Evolutionary conservation across 2,113 vertebrate genomes (phyloP), one percentile per base, ranked within the genome.

Genomic region (Erinaceus europaeus): DNA sequence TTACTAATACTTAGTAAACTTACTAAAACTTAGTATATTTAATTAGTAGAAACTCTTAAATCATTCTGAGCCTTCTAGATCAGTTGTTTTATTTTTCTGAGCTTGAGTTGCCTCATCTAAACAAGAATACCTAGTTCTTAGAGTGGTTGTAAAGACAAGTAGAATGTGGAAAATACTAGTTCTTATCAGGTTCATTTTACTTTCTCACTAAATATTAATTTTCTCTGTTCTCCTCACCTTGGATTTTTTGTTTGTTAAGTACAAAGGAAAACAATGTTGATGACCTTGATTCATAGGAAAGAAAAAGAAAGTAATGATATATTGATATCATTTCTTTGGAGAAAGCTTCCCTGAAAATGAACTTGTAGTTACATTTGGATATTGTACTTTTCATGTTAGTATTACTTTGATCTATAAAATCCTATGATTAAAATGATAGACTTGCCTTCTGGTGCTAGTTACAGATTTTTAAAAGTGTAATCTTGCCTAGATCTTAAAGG

Each of bases 401-500:
- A 71, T 90, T 90, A 46, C 52, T 74, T 84, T 61, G 88, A n/a
- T 50, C 42, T n/a, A 89, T 13, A 20, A 15, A 71, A 52, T 36
- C 17, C 23, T 55, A 21, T 64, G 74, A 55, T 71, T 92, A 62
- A 72, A 71, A 48, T 38, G 88, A 80, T 61, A 65, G 21, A 1
- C 29, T 38, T 40, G 57, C 29, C 52, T 74, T 72, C 52, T 84
- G 10, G 42, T 81, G 18, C 40, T 73, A 53, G 68, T 40, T 69
- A 55, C 77, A 81, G 36, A 40, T 77, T 84, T 92, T 82, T 81
- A n/a, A 48, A 80, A 50, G 18, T 10, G 0, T 69, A 4, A 27
- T 46, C 90, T 85, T 84, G 23, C 36, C 67, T 68, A 1, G 36
- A 42, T 80, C 46, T 90, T 59, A 38, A 84, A 76, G 8, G 9